phyloP scores from a whole-genome alignment of 2,797 vertebrate genomes.

The Phataginus tricuspis region DNA sequence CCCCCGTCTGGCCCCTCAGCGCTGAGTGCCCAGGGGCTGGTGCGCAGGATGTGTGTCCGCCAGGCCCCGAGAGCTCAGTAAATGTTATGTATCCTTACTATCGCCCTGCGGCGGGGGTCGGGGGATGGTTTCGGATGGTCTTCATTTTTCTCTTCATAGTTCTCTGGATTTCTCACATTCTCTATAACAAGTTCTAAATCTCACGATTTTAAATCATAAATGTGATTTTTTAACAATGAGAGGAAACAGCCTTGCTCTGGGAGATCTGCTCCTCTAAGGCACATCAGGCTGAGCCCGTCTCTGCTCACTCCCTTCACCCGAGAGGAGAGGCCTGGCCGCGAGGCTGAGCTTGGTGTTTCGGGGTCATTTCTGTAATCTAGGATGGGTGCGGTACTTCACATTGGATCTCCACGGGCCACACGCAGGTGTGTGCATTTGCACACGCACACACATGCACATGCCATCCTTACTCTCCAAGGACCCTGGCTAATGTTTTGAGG shows the following conservation, averaged over 20 bases:
- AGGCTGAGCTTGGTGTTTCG: neutral
- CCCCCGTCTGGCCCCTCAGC: neutral
- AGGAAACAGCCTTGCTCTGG: neutral
- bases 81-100: too few relatives aligned
- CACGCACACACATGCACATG: too few relatives aligned
- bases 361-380: neutral
- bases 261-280: neutral
- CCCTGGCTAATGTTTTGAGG: too few relatives aligned
- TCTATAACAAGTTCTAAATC: neutral
- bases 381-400: neutral
- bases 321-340: accelerated
- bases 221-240: neutral
- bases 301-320: neutral
- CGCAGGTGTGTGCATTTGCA: too few relatives aligned
- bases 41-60: too few relatives aligned
- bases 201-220: neutral
- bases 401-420: neutral
- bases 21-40: neutral
- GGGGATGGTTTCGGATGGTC: neutral
- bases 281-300: neutral
- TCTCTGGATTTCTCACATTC: neutral
- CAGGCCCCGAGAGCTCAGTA: neutral
- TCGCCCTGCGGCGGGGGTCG: neutral
- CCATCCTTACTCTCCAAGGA: neutral
- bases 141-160: neutral